These are phyloP conservation scores for Actinostola sp. DNA, from an alignment of 92 coral and sea anemone genomes.

Conservation along the genomic window DNA sequence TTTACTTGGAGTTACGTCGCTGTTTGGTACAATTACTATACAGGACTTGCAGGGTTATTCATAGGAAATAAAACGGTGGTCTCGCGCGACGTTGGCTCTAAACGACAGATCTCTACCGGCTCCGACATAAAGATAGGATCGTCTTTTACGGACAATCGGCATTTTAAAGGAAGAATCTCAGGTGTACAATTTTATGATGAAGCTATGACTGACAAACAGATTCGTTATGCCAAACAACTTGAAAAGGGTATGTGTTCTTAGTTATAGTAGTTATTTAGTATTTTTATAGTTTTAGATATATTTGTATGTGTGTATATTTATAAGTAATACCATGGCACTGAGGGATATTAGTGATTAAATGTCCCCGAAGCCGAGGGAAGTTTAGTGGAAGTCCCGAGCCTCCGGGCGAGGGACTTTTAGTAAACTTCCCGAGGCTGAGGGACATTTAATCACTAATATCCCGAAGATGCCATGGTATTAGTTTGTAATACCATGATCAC, in stretches of 20 bases:
- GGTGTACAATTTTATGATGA: conserved; percentile 29
- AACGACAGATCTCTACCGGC: background rate
- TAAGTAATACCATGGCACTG: no score
- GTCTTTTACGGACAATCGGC: background rate
- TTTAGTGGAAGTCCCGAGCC: no score
- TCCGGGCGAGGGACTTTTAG: no score
- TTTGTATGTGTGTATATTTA: no score
- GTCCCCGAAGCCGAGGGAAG: no score
- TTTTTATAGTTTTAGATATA: no score
- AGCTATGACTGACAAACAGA: conserved; percentile 18
- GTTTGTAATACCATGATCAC: no score
- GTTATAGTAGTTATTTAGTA: no score
- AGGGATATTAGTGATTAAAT: no score
- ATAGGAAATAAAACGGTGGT: conserved; percentile 16
- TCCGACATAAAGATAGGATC: conserved; percentile 15
- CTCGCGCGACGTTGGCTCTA: background rate
- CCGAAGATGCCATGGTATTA: no score
- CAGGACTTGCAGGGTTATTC: conserved; percentile 15
- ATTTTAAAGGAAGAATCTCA: conserved; percentile 17
- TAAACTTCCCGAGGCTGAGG: no score
- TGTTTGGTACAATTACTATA: conserved; percentile 14
- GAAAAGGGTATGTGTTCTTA: background rate
- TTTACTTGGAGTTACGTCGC: conserved; percentile 19
- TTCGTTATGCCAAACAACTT: background rate
- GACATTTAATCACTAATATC: no score